Evolutionary conservation across 2,888 invertebrate species (phyloP), one percentile per base, ranked within the genome.

Genomic region (Coleophora flavipennella): DNA sequence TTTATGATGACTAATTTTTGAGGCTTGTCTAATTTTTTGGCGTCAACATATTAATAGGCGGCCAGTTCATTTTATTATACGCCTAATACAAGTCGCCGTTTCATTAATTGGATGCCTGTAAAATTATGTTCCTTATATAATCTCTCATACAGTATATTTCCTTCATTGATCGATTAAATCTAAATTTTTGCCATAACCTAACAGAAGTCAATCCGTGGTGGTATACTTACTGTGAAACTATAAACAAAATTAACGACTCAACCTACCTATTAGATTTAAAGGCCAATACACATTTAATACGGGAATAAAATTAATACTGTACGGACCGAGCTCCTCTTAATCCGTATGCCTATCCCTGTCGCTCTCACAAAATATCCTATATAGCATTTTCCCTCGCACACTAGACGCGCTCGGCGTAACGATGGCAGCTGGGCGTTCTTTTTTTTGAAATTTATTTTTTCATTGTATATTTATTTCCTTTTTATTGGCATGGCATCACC

Each of bases 361-460:
- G n/a, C 56, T 41, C 70, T 12, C 41, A 45, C 20, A 28, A 27
- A 8, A 10, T 26, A 41, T 11, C 29, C 35, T 41, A 46, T 56
- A 46, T 36, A 29, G 32, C 44, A 33, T 35, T 76, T 67, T 55
- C 69, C 33, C 48, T 73, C 64, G 39, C 56, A 48, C 68, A 52
- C 62, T 67, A 64, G 62, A 65, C 55, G 54, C 44, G 41, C 49
- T 46, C 53, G 50, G 74, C 71, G 76, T 76, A 72, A 75, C 72
- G 66, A 62, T 65, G 69, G 81, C 81, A 83, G 81, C 81, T 83
- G 81, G 69, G 63, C 64, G 63, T 71, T 71, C 67, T 59, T 74
- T 76, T 76, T 76, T 73, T 56, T 51, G 64, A 62, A 55, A 59
- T 59, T 62, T 58, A 36, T 43, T 63, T 69, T 68, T 66, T 61